Evolutionary conservation across 2,113 vertebrate species (phyloP).

Genomic region (Cryptomyrus ogoouensis): DNA sequence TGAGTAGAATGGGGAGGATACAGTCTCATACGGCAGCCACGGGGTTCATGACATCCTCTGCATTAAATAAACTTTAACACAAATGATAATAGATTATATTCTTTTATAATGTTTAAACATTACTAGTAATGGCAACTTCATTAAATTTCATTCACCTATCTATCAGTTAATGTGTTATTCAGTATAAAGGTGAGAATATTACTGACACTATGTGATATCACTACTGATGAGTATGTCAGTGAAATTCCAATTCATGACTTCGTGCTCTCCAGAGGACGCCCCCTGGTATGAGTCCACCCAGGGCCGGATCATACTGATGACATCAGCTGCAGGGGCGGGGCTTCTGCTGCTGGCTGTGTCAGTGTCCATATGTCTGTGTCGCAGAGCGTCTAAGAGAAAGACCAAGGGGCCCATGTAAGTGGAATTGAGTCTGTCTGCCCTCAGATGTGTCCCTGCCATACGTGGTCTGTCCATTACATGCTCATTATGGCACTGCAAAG

Average conservation of each 20-base stretch:
- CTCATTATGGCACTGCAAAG: neutral
- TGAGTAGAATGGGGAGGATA: neutral
- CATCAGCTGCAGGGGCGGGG: constrained; percentile 13
- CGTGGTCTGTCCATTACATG: neutral
- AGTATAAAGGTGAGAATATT: neutral
- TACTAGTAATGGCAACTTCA: neutral
- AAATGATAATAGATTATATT: neutral
- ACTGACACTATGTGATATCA: neutral
- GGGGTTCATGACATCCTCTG: neutral
- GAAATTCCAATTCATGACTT: neutral
- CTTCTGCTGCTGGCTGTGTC: constrained; percentile 47
- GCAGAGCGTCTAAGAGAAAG: constrained; percentile 40
- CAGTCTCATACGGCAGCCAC: neutral
- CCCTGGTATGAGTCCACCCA: constrained; percentile 52
- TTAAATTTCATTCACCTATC: neutral
- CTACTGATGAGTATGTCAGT: neutral
- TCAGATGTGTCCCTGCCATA: neutral
- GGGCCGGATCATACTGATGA: constrained; percentile 46
- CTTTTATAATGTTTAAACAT: neutral
- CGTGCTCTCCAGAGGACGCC: constrained; percentile 46
- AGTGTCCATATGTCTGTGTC: constrained; percentile 47
- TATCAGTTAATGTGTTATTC: neutral
- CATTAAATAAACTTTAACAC: neutral
- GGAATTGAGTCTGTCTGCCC: neutral
- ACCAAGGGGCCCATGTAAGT: constrained; percentile 66